A percentile compares a stretch with the other conserved stretches of the same genome.
Conservation (phyloP, 1,140 invertebrate genomes). For the Ganaspis sp. region DNA sequence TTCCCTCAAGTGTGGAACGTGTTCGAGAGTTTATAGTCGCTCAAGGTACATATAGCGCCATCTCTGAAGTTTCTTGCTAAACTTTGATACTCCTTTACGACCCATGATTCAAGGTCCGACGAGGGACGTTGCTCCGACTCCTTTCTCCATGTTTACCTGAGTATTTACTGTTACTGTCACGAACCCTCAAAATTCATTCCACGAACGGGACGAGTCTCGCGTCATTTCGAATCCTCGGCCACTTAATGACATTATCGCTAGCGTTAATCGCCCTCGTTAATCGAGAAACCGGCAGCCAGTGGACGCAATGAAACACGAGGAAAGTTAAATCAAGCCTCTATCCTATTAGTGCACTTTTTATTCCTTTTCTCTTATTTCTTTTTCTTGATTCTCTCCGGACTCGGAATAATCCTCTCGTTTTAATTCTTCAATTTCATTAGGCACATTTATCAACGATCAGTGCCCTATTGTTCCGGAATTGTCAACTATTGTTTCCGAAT, state of each 20-base stretch:
- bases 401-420: neutral
- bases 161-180: constrained; percentile 40
- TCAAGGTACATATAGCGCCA: constrained; percentile 49
- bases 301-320: constrained; percentile 17
- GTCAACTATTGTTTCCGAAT: too few relatives aligned
- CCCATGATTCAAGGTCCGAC: constrained; percentile 45
- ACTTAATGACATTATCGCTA: constrained; percentile 55
- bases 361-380: neutral
- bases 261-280: constrained; percentile 57
- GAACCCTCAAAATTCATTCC: constrained; percentile 48
- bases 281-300: constrained; percentile 41
- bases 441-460: too few relatives aligned
- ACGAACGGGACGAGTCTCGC: constrained; percentile 52
- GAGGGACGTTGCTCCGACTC: constrained; percentile 36
- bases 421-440: neutral
- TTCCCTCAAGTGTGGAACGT: neutral
- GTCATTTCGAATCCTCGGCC: constrained; percentile 37
- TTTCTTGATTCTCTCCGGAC: neutral
- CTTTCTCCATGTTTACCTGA: constrained; percentile 30
- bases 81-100: constrained; percentile 41
- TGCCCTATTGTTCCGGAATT: too few relatives aligned
- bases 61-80: constrained; percentile 45
- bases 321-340: constrained; percentile 11
- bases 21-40: constrained; percentile 15
- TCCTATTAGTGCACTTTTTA: constrained; percentile 4